Percentiles rank a stretch among this genome's conserved stretches.
phyloP scores from a whole-genome alignment of 2,797 vertebrate genomes.

The Melanotaenia pygmaea region DNA sequence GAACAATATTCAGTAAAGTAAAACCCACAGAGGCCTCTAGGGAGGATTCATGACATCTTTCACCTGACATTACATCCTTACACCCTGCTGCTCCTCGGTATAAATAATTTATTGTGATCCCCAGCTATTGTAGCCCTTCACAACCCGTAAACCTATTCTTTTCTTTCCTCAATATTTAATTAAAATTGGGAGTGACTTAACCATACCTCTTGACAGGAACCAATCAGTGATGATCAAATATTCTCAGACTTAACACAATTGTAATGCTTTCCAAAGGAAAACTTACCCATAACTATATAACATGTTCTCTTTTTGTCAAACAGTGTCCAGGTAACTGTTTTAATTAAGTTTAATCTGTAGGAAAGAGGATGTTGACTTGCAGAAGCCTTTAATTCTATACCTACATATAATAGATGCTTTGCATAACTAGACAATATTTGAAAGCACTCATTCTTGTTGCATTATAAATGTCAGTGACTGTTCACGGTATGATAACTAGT shows the following conservation, averaged over 20 bases:
- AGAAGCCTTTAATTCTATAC: slow-evolving; percentile 3
- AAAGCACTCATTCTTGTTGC: slow-evolving; percentile 11
- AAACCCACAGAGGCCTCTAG: neutral
- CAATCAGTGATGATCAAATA: neutral
- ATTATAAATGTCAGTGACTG: slow-evolving; percentile 8
- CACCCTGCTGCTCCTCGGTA: slow-evolving; percentile 51
- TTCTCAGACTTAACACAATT: neutral
- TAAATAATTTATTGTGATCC: slow-evolving; percentile 79
- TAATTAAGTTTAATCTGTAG: neutral
- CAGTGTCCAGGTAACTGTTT: neutral
- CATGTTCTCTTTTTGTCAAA: neutral
- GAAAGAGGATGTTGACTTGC: neutral
- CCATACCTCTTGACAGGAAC: slow-evolving; percentile 10
- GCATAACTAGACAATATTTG: slow-evolving; percentile 23
- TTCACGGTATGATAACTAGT: neutral
- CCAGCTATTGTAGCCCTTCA: slow-evolving; percentile 46
- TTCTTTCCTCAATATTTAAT: slow-evolving; percentile 79
- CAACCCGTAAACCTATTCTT: slow-evolving; percentile 73
- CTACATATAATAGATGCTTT: slow-evolving; percentile 28
- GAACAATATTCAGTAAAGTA: neutral
- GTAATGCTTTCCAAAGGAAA: neutral
- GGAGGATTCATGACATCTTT: slow-evolving; percentile 31
- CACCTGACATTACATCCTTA: slow-evolving; percentile 48
- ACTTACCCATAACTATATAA: no score
- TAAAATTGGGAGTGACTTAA: slow-evolving; percentile 25